phyloP scores from a whole-genome alignment of 1,140 invertebrate genomes.

The Drosophila prosaltans region DNA sequence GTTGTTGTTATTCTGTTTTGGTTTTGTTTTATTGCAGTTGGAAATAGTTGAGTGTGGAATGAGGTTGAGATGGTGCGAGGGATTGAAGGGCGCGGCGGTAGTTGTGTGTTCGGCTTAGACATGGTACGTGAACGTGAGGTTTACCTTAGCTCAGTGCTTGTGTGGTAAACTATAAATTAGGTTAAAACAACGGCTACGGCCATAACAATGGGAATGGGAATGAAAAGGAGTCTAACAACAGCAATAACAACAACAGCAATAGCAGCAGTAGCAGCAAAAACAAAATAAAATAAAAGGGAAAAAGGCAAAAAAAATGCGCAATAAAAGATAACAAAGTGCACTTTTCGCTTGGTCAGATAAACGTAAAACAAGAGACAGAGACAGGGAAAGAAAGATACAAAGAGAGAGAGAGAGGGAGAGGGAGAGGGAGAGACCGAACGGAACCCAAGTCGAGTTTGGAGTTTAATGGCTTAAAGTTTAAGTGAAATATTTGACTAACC shows the following conservation, averaged over 20 bases:
- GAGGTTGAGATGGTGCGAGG: neutral
- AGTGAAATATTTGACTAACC: constrained; percentile 76
- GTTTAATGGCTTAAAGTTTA: constrained; percentile 77
- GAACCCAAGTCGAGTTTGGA: constrained; percentile 36
- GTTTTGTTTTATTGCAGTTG: constrained; percentile 80
- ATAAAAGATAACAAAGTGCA: constrained; percentile 82
- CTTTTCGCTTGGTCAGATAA: constrained; percentile 74
- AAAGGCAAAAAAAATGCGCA: constrained; percentile 66
- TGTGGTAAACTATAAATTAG: constrained; percentile 79
- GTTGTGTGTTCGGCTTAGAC: constrained; percentile 43
- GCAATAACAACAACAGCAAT: neutral
- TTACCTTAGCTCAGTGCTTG: constrained; percentile 55
- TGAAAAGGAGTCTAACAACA: constrained; percentile 3
- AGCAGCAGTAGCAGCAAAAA: neutral
- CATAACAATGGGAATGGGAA: constrained; percentile 9
- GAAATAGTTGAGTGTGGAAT: constrained; percentile 53
- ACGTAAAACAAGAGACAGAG: constrained; percentile 23
- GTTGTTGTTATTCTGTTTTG: constrained; percentile 43
- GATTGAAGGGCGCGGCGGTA: neutral
- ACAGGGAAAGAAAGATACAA: no score
- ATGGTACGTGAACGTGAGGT: constrained; percentile 43
- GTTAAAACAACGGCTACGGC: constrained; percentile 69
- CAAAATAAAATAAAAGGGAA: constrained; percentile 26
- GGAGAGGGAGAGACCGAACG: neutral
- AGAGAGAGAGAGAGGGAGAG: neutral